Evolutionary conservation across 2,797 vertebrate species (phyloP).

Genomic region (Sarcoramphus papa): DNA sequence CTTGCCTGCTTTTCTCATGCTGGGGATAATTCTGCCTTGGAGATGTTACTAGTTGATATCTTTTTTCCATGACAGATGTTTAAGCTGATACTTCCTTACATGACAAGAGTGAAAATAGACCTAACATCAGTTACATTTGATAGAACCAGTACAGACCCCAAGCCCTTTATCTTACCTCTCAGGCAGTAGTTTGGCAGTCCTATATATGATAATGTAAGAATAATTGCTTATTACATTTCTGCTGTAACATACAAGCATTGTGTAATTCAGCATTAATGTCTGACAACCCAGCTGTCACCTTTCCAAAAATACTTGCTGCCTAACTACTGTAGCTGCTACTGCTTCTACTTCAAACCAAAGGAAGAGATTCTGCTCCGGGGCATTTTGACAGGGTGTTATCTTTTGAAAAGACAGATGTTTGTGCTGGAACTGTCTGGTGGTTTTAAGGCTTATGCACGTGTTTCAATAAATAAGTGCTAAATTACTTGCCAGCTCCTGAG

Average conservation of each 20-base stretch:
- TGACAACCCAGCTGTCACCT: slow-evolving; percentile 66
- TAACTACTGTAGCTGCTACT: slow-evolving; percentile 25
- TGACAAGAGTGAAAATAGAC: slow-evolving; percentile 16
- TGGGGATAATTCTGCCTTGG: background rate
- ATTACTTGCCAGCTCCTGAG: background rate
- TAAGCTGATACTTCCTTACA: background rate
- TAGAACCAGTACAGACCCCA: background rate
- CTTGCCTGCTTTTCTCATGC: background rate
- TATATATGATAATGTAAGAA: slow-evolving; percentile 46
- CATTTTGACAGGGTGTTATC: slow-evolving; percentile 60
- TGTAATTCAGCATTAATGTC: slow-evolving; percentile 58
- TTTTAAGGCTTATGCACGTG: background rate
- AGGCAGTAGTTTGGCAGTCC: slow-evolving; percentile 30
- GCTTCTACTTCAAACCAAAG: slow-evolving; percentile 16
- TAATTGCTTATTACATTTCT: slow-evolving; percentile 60
- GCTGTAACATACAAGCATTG: slow-evolving; percentile 47
- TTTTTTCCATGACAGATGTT: slow-evolving; percentile 17
- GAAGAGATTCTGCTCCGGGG: slow-evolving; percentile 46
- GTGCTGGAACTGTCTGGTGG: background rate
- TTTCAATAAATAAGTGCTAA: slow-evolving; percentile 50
- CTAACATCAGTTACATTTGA: background rate
- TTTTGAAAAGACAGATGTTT: slow-evolving; percentile 58
- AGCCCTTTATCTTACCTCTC: slow-evolving; percentile 19
- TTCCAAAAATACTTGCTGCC: slow-evolving; percentile 62
- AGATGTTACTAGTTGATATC: background rate